Conservation (phyloP, 2,113 vertebrate species). For the Podocnemis expansa region DNA sequence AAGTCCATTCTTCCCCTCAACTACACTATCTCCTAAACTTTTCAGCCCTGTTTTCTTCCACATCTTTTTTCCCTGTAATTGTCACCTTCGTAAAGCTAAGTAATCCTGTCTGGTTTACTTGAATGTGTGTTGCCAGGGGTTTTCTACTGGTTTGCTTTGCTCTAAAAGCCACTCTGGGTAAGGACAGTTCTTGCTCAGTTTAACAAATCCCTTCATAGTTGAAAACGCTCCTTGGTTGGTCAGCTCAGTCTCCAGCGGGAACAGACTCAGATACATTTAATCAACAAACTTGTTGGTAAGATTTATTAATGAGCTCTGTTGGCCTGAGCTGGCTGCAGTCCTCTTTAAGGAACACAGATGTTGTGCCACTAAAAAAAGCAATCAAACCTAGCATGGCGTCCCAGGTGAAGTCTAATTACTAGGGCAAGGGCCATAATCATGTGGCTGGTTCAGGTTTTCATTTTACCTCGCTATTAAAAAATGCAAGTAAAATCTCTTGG, state of each 20-base stretch:
- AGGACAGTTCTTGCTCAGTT: background rate
- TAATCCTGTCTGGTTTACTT: background rate
- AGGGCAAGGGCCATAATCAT: background rate
- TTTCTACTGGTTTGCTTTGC: background rate
- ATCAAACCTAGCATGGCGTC: background rate
- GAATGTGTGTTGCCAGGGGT: background rate
- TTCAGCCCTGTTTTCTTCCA: conserved; percentile 5
- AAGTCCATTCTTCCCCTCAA: background rate
- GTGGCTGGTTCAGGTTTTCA: background rate
- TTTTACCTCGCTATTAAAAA: background rate
- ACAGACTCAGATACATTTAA: background rate
- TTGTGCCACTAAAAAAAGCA: background rate
- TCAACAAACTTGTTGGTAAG: background rate
- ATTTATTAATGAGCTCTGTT: accelerated
- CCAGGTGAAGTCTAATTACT: background rate
- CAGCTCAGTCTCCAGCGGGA: background rate
- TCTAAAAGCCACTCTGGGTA: background rate
- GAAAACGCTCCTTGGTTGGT: background rate
- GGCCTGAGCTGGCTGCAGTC: background rate
- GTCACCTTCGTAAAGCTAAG: background rate
- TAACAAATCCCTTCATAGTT: background rate
- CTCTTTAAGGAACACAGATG: background rate
- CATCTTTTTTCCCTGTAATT: background rate
- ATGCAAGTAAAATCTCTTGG: background rate
- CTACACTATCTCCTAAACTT: conserved; percentile 17